Base-by-base conservation (phyloP, 2,113 vertebrate genomes). In the Brienomyrus longianalis region DNA sequence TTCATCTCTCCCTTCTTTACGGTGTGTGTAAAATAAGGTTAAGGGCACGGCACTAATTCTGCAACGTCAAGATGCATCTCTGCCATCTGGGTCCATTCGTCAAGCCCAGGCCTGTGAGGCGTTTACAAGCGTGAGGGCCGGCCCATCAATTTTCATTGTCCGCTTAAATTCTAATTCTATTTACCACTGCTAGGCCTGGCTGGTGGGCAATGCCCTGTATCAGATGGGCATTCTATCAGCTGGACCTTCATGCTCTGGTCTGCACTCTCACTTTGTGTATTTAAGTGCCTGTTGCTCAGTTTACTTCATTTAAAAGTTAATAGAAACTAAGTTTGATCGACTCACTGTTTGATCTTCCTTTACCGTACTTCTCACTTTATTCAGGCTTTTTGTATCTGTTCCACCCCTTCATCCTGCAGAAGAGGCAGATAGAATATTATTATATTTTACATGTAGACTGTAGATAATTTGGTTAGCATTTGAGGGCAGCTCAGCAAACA, bases 21-120 rank as follows among this genome's bases (percentile, higher is more conserved):
- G 48, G 50, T 56, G 48, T 13, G 85, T 87, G 31, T 87, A 87
- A 52, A 87, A 87, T 87, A 35, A 87, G 85, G 85, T 87, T 87
- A 54, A 56, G 50, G 51, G 51, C 21, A 87, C 7, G 19, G 27
- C 51, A 54, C 48, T 87, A 35, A 87, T 87, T 87, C 13, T 54
- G 47, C n/a, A 2, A 87, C 48, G 50, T 19, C 48, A 4, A 50
- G 47, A 51, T 17, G 15, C 48, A 87, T 54, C 50, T 19, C 47
- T 8, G n/a, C 15, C 7, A 5, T 51, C 48, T 10, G 51, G 17
- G n/a, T 87, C 54, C 48, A 87, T 87, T 87, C 51, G 27, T 56
- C 85, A 54, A 39, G 50, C 51, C 51, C 15, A 4, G 5, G n/a
- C 50, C 13, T 35, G n/a, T 56, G 85, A 56, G 27, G 85, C 48